A percentile compares a stretch with the other conserved stretches of the same genome.
Evolutionary conservation across 1,140 invertebrate genomes (phyloP).

Genomic region (Idris sp.): DNA sequence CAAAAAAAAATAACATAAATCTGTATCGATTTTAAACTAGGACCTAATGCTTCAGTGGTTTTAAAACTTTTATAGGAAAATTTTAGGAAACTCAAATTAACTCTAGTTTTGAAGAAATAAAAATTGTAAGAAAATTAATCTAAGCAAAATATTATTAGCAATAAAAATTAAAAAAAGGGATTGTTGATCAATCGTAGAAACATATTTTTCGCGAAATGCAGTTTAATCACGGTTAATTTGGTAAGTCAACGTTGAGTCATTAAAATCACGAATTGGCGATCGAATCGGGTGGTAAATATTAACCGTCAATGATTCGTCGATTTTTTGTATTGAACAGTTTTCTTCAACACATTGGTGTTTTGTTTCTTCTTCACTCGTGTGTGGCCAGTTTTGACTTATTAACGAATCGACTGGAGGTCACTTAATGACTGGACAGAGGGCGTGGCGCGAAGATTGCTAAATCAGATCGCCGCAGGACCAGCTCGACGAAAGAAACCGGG

Average conservation of each 20-base stretch:
- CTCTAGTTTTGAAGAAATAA: too few species aligned
- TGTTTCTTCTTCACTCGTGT: conserved; percentile 63
- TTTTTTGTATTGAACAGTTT: conserved; percentile 60
- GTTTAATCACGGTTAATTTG: conserved; percentile 78
- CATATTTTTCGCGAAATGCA: conserved; percentile 68
- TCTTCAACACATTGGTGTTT: conserved; percentile 7
- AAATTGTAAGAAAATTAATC: too few species aligned
- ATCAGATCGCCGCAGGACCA: conserved; percentile 67
- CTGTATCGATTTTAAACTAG: too few species aligned
- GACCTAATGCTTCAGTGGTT: too few species aligned
- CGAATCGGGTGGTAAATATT: conserved; percentile 72
- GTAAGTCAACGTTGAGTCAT: conserved; percentile 76
- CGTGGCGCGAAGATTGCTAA: conserved; percentile 77
- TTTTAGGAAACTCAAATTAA: too few species aligned
- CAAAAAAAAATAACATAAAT: conserved; percentile 1
- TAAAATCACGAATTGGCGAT: conserved; percentile 74
- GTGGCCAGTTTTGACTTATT: conserved; percentile 75
- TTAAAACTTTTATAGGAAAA: too few species aligned
- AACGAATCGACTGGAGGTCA: conserved; percentile 70
- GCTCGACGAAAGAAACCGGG: conserved; percentile 8
- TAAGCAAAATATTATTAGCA: conserved; percentile 21
- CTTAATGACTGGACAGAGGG: conserved; percentile 76
- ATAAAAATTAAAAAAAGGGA: too few species aligned
- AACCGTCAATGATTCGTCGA: conserved; percentile 74
- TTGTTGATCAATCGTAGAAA: conserved; percentile 9